These are phyloP conservation scores for Diachasma alloeum DNA, from an alignment of 1,140 invertebrate genomes.

Conservation along the genomic window DNA sequence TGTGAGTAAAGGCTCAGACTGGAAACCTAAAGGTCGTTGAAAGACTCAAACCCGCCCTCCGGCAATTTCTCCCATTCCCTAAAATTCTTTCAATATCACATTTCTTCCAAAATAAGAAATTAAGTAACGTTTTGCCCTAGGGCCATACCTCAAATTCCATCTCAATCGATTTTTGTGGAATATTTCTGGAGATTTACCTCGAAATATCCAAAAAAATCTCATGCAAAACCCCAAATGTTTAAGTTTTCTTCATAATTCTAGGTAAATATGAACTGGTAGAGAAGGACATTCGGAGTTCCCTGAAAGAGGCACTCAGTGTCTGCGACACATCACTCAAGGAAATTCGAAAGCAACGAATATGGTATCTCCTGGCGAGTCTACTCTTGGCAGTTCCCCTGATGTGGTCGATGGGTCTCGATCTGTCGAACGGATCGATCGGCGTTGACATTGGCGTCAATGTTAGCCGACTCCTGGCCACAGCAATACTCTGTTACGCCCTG, in stretches of 20 bases:
- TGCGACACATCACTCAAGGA: conserved; percentile 69
- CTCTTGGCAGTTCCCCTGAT: conserved; percentile 64
- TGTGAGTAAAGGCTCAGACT: no score
- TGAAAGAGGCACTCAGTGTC: conserved; percentile 70
- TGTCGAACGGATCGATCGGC: conserved; percentile 47
- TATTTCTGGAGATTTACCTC: no score
- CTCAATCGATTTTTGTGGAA: no score
- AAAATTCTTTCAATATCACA: no score
- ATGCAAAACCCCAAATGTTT: neutral
- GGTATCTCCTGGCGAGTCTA: conserved; percentile 68
- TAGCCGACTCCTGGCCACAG: conserved; percentile 70
- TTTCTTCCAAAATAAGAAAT: no score
- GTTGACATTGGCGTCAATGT: conserved; percentile 64
- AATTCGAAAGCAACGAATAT: conserved; percentile 67
- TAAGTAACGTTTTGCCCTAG: no score
- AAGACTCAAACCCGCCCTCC: no score
- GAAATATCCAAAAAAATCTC: no score
- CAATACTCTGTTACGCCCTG: conserved; percentile 73
- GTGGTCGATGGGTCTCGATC: conserved; percentile 59
- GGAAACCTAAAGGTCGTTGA: no score
- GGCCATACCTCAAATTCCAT: no score
- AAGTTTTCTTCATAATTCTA: conserved; percentile 27
- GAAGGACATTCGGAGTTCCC: conserved; percentile 59
- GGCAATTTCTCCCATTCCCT: no score
- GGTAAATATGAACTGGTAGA: conserved; percentile 30